Conservation (phyloP, 2,888 invertebrate genomes). For the Synanthedon formicaeformis region DNA sequence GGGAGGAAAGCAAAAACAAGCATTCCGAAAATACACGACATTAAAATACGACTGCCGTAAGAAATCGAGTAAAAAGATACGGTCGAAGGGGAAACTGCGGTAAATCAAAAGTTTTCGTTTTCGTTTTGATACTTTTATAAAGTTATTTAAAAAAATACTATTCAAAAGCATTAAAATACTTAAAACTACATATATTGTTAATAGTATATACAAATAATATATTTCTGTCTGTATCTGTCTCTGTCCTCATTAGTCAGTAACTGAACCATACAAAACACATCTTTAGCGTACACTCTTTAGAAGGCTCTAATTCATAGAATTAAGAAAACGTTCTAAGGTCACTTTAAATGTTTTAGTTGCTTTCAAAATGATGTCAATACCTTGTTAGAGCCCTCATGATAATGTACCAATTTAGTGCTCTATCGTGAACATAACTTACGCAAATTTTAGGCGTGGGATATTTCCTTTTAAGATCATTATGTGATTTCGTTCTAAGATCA, state of each 20-base stretch:
- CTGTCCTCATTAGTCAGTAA: too few relatives aligned
- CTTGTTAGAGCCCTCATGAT: constrained; percentile 11
- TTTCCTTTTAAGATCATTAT: constrained; percentile 3
- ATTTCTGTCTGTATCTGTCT: too few relatives aligned
- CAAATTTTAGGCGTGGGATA: constrained; percentile 12
- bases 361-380: constrained; percentile 6
- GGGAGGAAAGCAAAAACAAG: not conserved
- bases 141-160: too few relatives aligned
- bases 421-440: constrained; percentile 10
- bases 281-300: too few relatives aligned
- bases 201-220: too few relatives aligned
- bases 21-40: not conserved
- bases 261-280: too few relatives aligned
- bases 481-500: not conserved
- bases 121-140: too few relatives aligned
- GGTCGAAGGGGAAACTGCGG: not conserved
- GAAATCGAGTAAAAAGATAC: not conserved
- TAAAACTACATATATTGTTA: too few relatives aligned
- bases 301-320: too few relatives aligned
- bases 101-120: not conserved
- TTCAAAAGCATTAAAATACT: too few relatives aligned
- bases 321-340: too few relatives aligned
- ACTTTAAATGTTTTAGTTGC: not conserved
- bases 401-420: constrained; percentile 8
- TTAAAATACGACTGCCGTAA: not conserved